These are phyloP conservation scores for Blastobasis adustella DNA, from an alignment of 2,888 invertebrate genomes.

Conservation along the genomic window DNA sequence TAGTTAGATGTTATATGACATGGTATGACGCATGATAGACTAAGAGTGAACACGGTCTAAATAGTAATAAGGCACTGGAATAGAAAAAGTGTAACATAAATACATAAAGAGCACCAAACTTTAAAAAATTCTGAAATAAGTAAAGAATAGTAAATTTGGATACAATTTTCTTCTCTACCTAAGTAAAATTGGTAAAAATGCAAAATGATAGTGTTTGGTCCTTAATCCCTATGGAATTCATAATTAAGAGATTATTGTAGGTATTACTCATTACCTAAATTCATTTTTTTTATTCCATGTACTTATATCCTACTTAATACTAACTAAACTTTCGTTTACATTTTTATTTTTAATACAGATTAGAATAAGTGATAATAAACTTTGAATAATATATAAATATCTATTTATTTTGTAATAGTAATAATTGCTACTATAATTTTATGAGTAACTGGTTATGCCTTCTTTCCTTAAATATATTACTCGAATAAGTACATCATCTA, in stretches of 20 bases:
- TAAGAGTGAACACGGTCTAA: neutral
- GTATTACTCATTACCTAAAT: neutral
- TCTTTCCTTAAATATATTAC: conserved; percentile 1
- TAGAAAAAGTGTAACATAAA: conserved; percentile 4
- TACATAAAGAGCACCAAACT: conserved; percentile 9
- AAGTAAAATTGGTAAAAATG: neutral
- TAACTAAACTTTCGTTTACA: neutral
- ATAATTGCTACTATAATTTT: conserved; percentile 1
- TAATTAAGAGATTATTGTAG: neutral
- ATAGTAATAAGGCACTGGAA: conserved; percentile 11
- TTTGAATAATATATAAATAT: neutral
- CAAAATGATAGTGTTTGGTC: conserved; percentile 18
- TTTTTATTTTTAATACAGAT: too few species aligned
- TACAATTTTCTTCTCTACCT: neutral
- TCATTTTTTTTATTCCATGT: neutral
- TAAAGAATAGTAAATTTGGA: conserved; percentile 8
- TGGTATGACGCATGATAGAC: neutral
- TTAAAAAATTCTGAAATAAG: conserved; percentile 8
- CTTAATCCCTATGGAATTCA: conserved; percentile 14
- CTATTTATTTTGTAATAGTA: neutral
- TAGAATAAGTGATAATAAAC: neutral
- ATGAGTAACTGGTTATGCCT: neutral
- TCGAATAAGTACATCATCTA: conserved; percentile 53
- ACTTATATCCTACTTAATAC: neutral
- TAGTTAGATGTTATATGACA: neutral